Evolutionary conservation across 2,797 vertebrate genomes (phyloP).

Genomic region (Phrynocephalus forsythii): DNA sequence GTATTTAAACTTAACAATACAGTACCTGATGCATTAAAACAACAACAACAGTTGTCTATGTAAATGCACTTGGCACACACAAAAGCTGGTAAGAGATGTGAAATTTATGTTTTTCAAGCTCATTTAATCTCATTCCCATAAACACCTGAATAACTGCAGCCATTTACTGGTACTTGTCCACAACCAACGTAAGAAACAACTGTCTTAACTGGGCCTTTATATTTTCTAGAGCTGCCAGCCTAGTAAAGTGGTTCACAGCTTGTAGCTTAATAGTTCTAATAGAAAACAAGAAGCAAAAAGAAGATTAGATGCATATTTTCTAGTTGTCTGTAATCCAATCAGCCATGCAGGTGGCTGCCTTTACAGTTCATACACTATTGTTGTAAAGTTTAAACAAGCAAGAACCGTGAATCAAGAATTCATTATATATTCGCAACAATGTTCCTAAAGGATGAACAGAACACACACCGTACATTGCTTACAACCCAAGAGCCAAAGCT

Average conservation of each 20-base stretch:
- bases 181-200: not conserved
- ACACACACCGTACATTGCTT: slow-evolving; percentile 74
- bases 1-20: no score
- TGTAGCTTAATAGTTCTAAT: not conserved
- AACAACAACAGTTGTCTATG: not conserved
- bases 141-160: not conserved
- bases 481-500: not conserved
- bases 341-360: not conserved
- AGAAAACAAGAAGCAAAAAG: not conserved
- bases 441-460: slow-evolving; percentile 80
- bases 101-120: not conserved
- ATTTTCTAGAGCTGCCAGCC: not conserved
- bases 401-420: slow-evolving; percentile 3
- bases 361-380: not conserved
- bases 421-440: slow-evolving; percentile 33
- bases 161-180: not conserved
- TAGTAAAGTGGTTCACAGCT: not conserved
- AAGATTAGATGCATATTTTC: not conserved
- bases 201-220: not conserved
- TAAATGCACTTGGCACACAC: not conserved
- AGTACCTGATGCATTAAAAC: no score
- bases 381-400: slow-evolving; percentile 8
- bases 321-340: not conserved
- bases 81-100: not conserved
- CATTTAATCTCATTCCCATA: not conserved